These are phyloP conservation scores for Chironex yamaguchii DNA, from an alignment of 30 jellyfish, hydroid and myxozoan species.

Conservation along the genomic window DNA sequence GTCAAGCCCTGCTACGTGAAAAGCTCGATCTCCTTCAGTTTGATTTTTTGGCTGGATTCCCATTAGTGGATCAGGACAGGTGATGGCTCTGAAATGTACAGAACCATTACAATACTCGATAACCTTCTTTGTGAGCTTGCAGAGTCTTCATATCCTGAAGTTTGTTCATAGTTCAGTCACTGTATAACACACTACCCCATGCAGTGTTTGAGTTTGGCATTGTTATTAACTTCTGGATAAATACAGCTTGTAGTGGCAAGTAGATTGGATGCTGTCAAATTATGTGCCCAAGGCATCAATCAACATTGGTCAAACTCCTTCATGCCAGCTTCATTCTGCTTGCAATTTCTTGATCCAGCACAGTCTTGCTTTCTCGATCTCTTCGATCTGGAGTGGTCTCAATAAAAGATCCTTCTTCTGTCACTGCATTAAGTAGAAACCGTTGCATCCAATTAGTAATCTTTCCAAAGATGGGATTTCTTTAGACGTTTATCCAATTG, in stretches of 20 bases:
- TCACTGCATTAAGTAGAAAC: slow-evolving; percentile 35
- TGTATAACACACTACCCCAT: background rate
- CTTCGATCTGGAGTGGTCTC: slow-evolving; percentile 72
- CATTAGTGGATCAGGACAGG: slow-evolving; percentile 30
- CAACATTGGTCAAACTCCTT: background rate
- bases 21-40: slow-evolving; percentile 4
- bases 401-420: background rate
- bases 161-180: background rate
- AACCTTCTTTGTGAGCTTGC: background rate
- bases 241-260: background rate
- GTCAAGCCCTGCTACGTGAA: slow-evolving; percentile 37
- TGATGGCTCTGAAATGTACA: slow-evolving; percentile 14
- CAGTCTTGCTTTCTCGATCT: slow-evolving; percentile 14
- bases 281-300: too few species aligned
- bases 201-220: background rate
- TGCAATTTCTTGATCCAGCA: slow-evolving; percentile 54
- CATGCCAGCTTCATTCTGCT: background rate
- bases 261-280: background rate
- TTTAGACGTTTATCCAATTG: slow-evolving; percentile 2
- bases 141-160: background rate
- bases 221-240: background rate
- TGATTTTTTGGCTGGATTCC: slow-evolving; percentile 42
- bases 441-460: slow-evolving; percentile 60
- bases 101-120: slow-evolving; percentile 45
- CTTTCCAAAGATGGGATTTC: slow-evolving; percentile 4